phyloP scores from a whole-genome alignment of 2,113 vertebrate species.

The Chaenogobius annularis region DNA sequence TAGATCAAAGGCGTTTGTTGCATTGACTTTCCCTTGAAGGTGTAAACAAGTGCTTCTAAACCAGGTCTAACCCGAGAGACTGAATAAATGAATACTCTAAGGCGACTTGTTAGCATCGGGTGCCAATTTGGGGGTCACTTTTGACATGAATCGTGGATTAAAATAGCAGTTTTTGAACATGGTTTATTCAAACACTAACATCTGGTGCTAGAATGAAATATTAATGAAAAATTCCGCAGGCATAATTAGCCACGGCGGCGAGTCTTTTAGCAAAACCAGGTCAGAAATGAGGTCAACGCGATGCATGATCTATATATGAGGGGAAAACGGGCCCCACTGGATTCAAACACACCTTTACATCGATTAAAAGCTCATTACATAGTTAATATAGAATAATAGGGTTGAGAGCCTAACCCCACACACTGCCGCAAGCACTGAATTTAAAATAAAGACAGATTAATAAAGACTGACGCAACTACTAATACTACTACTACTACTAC shows the following conservation, averaged over 20 bases:
- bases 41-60: constrained; percentile 22
- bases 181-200: constrained; percentile 72
- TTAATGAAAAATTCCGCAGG: constrained; percentile 63
- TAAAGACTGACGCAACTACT: background rate
- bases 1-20: constrained; percentile 22
- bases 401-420: background rate
- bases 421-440: background rate
- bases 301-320: constrained; percentile 62
- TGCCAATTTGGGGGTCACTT: constrained; percentile 34
- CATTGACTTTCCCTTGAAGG: constrained; percentile 14
- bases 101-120: constrained; percentile 17
- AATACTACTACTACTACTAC: background rate
- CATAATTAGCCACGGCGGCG: constrained; percentile 66
- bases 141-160: constrained; percentile 58
- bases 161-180: constrained; percentile 58
- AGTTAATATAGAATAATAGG: constrained; percentile 14
- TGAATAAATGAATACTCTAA: background rate
- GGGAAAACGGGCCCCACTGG: constrained; percentile 31
- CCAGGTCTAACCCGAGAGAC: constrained; percentile 11
- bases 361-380: background rate
- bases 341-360: constrained; percentile 44
- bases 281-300: constrained; percentile 70
- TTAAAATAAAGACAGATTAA: background rate
- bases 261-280: constrained; percentile 69
- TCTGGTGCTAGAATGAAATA: constrained; percentile 73